phyloP scores from a whole-genome alignment of 2,113 vertebrate species.

The Dicaeum eximium region DNA sequence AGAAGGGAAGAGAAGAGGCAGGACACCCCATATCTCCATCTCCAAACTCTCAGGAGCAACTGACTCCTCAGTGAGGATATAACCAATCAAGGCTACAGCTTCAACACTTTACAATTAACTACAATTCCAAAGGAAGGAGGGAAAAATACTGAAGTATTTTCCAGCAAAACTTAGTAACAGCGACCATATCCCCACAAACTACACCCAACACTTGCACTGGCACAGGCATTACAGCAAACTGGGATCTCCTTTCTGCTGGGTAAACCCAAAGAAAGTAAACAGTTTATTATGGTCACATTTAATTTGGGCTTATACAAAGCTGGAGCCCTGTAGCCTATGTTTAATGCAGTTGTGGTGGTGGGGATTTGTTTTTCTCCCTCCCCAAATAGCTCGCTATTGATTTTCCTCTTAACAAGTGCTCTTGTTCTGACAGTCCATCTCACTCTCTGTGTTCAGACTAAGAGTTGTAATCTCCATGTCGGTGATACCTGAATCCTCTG shows the following conservation, averaged over 20 bases:
- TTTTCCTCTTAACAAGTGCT: constrained; percentile 39
- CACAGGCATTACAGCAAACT: neutral
- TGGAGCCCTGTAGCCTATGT: constrained; percentile 5
- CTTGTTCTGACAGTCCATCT: neutral
- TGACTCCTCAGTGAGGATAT: neutral
- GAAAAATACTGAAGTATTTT: neutral
- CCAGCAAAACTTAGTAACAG: neutral
- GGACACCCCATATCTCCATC: neutral
- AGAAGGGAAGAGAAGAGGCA: neutral
- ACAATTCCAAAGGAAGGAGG: neutral
- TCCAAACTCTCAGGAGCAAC: neutral
- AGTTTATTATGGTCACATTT: constrained; percentile 41
- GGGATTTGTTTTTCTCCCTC: neutral
- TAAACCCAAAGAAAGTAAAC: constrained; percentile 49
- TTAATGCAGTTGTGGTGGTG: constrained; percentile 32
- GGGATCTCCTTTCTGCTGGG: neutral
- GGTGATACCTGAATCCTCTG: constrained; percentile 6
- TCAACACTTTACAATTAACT: neutral
- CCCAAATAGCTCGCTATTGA: constrained; percentile 19
- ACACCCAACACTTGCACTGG: neutral
- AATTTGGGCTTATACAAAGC: constrained; percentile 15
- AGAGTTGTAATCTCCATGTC: neutral
- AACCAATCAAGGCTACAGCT: neutral
- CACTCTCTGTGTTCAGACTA: neutral
- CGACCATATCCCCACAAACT: neutral